Percentiles rank a stretch among this genome's conserved stretches.
phyloP scores from a whole-genome alignment of 2,113 vertebrate species.

The Fulmarus glacialis region DNA sequence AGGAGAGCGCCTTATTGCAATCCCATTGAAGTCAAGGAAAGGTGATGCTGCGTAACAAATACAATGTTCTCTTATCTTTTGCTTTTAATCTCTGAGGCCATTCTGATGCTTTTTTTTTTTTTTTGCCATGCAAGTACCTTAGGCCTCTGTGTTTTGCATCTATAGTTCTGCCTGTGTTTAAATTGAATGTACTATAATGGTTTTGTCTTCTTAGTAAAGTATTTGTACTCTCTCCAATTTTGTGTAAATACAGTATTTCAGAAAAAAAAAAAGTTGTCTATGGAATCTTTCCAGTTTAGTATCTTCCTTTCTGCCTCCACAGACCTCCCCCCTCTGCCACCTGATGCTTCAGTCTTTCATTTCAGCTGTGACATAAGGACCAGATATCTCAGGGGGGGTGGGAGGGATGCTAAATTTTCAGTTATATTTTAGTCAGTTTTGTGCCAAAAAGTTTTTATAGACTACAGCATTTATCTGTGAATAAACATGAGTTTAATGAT shows the following conservation, averaged over 20 bases:
- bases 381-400: neutral
- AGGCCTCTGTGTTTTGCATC: constrained; percentile 39
- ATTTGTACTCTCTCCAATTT: constrained; percentile 73
- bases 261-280: neutral
- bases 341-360: neutral
- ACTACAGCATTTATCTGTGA: neutral
- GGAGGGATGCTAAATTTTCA: constrained; percentile 51
- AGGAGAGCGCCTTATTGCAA: neutral
- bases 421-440: constrained; percentile 71
- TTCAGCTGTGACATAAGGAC: neutral
- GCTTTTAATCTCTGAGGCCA: constrained; percentile 24
- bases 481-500: neutral
- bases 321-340: neutral
- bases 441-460: constrained; percentile 74
- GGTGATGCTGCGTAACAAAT: neutral
- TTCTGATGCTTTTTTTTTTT: neutral
- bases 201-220: constrained; percentile 74
- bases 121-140: constrained; percentile 4
- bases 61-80: constrained; percentile 1
- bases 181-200: constrained; percentile 79
- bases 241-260: constrained; percentile 70
- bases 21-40: neutral
- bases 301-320: neutral
- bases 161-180: constrained; percentile 68
- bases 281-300: constrained; percentile 5